Percentiles rank a stretch among this genome's conserved stretches.
Conservation (phyloP, 2,797 vertebrate genomes). For the Lacerta bilineata region DNA sequence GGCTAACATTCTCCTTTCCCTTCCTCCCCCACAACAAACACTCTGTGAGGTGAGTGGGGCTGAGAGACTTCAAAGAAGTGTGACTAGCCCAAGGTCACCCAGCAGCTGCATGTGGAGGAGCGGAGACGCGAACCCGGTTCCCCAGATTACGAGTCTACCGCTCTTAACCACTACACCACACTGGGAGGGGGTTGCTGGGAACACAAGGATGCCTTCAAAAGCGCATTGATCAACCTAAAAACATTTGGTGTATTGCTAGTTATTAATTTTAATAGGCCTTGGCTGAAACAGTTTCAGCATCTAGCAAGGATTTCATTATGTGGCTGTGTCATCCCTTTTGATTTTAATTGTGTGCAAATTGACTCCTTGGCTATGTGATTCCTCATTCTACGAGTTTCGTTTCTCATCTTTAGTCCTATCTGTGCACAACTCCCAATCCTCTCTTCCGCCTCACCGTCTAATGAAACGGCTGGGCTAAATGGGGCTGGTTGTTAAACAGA, state of each 20-base stretch:
- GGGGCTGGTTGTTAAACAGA: slow-evolving; percentile 57
- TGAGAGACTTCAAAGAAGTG: no score
- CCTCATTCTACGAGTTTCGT: not conserved
- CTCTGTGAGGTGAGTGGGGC: no score
- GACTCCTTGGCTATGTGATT: slow-evolving; percentile 5
- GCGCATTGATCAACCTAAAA: not conserved
- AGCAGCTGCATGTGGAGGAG: no score
- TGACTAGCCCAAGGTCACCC: no score
- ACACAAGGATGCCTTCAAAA: not conserved
- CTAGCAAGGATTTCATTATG: slow-evolving; percentile 9
- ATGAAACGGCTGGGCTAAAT: slow-evolving; percentile 38
- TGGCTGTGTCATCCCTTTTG: slow-evolving; percentile 28
- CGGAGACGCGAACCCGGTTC: no score
- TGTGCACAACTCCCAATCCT: not conserved
- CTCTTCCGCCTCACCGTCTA: not conserved
- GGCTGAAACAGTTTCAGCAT: not conserved
- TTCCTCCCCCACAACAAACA: no score
- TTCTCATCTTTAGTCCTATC: slow-evolving; percentile 17
- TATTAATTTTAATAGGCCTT: not conserved
- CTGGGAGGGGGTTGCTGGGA: not conserved
- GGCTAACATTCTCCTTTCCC: no score
- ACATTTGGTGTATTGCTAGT: not conserved
- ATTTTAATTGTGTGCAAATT: slow-evolving; percentile 40
- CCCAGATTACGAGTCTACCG: no score
- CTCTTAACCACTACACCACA: no score